phyloP scores from a whole-genome alignment of 2,888 invertebrate species.

The Allophyes oxyacanthae region DNA sequence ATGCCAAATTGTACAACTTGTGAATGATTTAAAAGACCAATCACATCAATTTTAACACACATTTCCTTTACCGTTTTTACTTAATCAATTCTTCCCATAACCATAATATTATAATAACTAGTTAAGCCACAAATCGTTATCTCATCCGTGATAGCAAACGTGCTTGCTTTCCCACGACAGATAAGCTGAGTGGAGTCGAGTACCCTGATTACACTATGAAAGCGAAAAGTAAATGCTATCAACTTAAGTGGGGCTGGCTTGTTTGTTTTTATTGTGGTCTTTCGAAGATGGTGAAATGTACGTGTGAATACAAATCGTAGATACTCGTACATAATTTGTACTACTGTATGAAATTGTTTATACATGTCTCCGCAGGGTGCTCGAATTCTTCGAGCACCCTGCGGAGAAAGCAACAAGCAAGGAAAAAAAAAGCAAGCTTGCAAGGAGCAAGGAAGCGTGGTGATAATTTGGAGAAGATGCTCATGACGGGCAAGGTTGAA shows the following conservation, averaged over 20 bases:
- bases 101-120: slow-evolving; percentile 31
- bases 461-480: too few relatives aligned
- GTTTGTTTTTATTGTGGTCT: slow-evolving; percentile 19
- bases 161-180: slow-evolving; percentile 73
- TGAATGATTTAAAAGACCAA: too few relatives aligned
- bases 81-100: slow-evolving; percentile 35
- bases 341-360: too few relatives aligned
- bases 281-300: slow-evolving; percentile 17
- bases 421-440: too few relatives aligned
- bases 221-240: slow-evolving; percentile 56
- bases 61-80: slow-evolving; percentile 5
- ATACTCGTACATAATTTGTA: too few relatives aligned
- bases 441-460: too few relatives aligned
- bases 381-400: too few relatives aligned
- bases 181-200: slow-evolving; percentile 67
- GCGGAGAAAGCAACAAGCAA: too few relatives aligned
- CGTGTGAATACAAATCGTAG: slow-evolving; percentile 5
- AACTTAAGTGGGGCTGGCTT: slow-evolving; percentile 45
- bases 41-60: too few relatives aligned
- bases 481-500: too few relatives aligned
- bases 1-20: too few relatives aligned
- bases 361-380: too few relatives aligned
- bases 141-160: slow-evolving; percentile 66
- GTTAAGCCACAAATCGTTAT: slow-evolving; percentile 60
- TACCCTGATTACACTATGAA: slow-evolving; percentile 62